phyloP scores from a whole-genome alignment of 2,797 vertebrate species.

The Sebastes nivosus region DNA sequence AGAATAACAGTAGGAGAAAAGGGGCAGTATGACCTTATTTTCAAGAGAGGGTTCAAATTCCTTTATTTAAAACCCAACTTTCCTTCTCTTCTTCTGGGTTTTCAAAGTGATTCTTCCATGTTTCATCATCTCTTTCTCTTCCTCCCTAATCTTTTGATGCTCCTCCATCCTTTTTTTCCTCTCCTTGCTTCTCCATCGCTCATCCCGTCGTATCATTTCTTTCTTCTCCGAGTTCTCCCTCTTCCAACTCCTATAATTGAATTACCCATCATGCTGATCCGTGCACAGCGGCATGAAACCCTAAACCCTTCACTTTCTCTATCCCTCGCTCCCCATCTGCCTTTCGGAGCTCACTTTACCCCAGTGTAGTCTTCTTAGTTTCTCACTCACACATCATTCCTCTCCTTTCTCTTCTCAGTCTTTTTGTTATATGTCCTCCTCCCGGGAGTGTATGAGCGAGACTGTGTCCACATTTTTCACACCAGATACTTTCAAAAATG shows the following conservation, averaged over 20 bases:
- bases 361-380: not conserved
- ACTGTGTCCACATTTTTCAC: not conserved
- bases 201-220: not conserved
- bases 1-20: not conserved
- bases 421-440: too few species aligned
- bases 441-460: not conserved
- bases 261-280: slow-evolving; percentile 34
- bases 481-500: not conserved
- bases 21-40: not conserved
- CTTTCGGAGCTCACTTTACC: not conserved
- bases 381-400: not conserved
- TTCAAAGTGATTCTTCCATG: not conserved
- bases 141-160: not conserved
- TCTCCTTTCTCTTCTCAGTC: not conserved
- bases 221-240: not conserved
- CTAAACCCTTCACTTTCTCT: slow-evolving; percentile 22
- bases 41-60: not conserved
- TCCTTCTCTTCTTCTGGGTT: not conserved
- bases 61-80: not conserved
- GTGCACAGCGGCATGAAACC: slow-evolving; percentile 28
- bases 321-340: slow-evolving; percentile 3
- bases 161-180: not conserved
- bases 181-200: not conserved
- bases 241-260: slow-evolving; percentile 33
- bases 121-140: slow-evolving; percentile 1